These are phyloP conservation scores for Dynastes tityus DNA, from an alignment of 2,888 invertebrate genomes.

Conservation along the genomic window DNA sequence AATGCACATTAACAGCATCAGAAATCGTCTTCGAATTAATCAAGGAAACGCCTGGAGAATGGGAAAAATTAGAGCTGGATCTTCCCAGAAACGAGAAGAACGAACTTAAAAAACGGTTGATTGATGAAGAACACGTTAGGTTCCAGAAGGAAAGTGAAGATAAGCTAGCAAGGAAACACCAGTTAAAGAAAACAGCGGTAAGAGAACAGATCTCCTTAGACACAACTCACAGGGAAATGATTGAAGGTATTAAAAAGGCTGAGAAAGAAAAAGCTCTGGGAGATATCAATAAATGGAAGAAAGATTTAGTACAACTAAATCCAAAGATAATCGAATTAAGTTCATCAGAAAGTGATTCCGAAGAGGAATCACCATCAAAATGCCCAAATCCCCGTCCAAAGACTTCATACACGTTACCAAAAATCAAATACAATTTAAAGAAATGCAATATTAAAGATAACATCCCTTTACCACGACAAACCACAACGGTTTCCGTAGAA, in stretches of 20 bases:
- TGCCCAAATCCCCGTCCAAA: neutral
- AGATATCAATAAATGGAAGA: constrained; percentile 77
- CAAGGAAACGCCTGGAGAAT: constrained; percentile 74
- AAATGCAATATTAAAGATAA: constrained; percentile 66
- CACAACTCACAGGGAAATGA: constrained; percentile 74
- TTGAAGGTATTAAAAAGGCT: constrained; percentile 76
- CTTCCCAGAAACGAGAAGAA: constrained; percentile 75
- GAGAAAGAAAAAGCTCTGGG: constrained; percentile 79
- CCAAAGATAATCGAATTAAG: constrained; percentile 56
- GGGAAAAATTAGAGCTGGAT: constrained; percentile 75
- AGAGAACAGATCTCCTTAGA: constrained; percentile 76
- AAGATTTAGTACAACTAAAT: constrained; percentile 56
- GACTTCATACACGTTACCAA: constrained; percentile 57
- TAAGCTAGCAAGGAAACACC: constrained; percentile 71
- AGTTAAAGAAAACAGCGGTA: constrained; percentile 76
- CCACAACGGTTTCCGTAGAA: constrained; percentile 76
- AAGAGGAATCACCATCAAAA: neutral
- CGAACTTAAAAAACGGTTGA: constrained; percentile 73
- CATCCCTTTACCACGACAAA: constrained; percentile 75
- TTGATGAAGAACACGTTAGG: constrained; percentile 74
- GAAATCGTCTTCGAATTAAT: constrained; percentile 78
- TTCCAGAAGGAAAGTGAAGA: constrained; percentile 74
- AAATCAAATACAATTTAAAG: constrained; percentile 61
- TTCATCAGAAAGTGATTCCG: constrained; percentile 3
- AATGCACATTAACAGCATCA: constrained; percentile 77